Percentiles rank a stretch among this genome's conserved stretches.
These are phyloP conservation scores for Phrynocephalus vlangalii DNA, from an alignment of 2,797 vertebrate species.

Conservation along the genomic window DNA sequence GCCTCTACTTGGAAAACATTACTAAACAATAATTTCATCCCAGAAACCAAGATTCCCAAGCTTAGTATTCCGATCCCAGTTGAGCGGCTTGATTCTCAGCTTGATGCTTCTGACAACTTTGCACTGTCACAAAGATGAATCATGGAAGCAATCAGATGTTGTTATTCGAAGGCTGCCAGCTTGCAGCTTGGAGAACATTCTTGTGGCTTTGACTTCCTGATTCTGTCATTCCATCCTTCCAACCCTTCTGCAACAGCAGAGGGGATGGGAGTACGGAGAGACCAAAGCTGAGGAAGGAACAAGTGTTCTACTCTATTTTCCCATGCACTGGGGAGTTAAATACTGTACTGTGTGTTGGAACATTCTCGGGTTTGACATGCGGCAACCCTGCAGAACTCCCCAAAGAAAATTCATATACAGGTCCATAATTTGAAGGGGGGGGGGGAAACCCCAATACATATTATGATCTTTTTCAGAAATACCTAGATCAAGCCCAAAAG, in stretches of 20 bases:
- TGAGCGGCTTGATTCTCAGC: conserved; percentile 29
- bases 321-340: neutral
- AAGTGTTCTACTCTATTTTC: neutral
- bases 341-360: neutral
- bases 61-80: conserved; percentile 48
- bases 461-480: neutral
- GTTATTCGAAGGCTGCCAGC: neutral
- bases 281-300: neutral
- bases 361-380: neutral
- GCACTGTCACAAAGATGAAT: neutral
- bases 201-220: neutral
- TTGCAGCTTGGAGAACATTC: neutral
- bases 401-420: neutral
- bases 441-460: neutral
- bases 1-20: conserved; percentile 40
- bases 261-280: neutral
- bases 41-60: conserved; percentile 53
- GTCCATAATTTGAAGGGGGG: neutral
- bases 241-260: neutral
- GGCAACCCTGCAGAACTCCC: neutral
- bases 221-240: no score
- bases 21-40: conserved; percentile 50
- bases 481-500: neutral
- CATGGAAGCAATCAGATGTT: neutral
- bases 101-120: conserved; percentile 17